Base-by-base conservation (phyloP, 2,797 vertebrate species). In the Sarcophilus harrisii region DNA sequence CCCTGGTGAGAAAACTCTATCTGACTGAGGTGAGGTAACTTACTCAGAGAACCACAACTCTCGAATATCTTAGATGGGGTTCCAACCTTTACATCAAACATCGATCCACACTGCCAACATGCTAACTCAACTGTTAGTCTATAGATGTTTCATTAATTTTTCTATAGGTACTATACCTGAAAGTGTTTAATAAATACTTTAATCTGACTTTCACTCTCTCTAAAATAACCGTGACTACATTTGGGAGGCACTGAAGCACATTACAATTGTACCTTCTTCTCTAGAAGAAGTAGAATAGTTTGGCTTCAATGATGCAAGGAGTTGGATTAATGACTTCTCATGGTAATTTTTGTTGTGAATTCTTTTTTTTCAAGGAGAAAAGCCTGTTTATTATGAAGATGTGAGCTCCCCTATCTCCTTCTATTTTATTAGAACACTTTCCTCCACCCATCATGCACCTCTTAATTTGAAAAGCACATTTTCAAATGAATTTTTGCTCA, bases 281-380 rank as follows among this genome's bases (percentile, higher is more conserved):
- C 5, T 92, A 24, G 3, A 8, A 87, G 94, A 95, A 91, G n/a
- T 59, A 93, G 30, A 62, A 3, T 93, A 24, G 3, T 91, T 94
- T 93, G 93, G 49, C 45, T 54, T 1, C 87, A 73, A 90, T 92
- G 14, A 27, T 96, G 29, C n/a, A 54, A 58, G 38, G 52, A 92
- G 10, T 18, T 90, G 73, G 16, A 81, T 81, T 54, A 66, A 62
- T 73, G 54, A 90, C 10, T 8, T 91, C 92, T 96, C 29, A 0
- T 66, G 73, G 0, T 21, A 54, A 93, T 92, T 89, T 90, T 3
- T 66, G 32, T 54, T 90, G 30, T 38, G 45, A 52, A 21, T 89
- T 89, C 93, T 94, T 81, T 49, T 49, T 94, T 81, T 87, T 90
- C 55, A 16, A 18, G 5, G 73, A 55, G 58, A 95, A 92, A 93